These are phyloP conservation scores for Gortyna flavago DNA, from an alignment of 2,888 invertebrate genomes.

Conservation along the genomic window DNA sequence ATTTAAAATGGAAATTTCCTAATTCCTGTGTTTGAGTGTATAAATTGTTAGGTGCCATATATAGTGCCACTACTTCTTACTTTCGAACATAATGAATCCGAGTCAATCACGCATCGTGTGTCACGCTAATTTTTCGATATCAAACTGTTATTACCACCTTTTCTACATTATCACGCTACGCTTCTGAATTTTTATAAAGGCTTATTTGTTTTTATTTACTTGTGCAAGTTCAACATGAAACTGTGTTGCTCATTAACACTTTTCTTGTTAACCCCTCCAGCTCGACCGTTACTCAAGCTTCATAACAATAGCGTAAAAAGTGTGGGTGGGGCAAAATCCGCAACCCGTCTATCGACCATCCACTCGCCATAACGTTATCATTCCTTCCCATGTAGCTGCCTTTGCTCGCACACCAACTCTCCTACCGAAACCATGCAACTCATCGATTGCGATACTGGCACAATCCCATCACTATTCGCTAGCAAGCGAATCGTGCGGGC, in stretches of 20 bases:
- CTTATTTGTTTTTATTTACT: background rate
- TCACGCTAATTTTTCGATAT: no score
- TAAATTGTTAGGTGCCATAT: no score
- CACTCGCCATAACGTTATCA: background rate
- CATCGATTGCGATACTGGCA: constrained; percentile 69
- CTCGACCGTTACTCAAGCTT: constrained; percentile 3
- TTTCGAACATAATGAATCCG: no score
- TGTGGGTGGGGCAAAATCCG: constrained; percentile 22
- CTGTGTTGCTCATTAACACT: background rate
- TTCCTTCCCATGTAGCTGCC: background rate
- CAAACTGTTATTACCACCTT: no score
- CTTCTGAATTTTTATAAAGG: background rate
- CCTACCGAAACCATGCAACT: background rate
- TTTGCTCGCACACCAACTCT: background rate
- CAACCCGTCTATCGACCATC: background rate
- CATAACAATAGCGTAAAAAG: constrained; percentile 7
- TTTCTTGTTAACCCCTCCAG: no score
- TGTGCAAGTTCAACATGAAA: constrained; percentile 34
- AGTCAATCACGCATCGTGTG: no score
- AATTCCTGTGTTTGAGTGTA: no score
- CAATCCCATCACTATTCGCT: constrained; percentile 75
- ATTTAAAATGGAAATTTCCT: no score
- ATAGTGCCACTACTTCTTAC: no score
- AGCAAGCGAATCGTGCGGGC: constrained; percentile 73
- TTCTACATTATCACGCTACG: background rate